Percentiles rank a stretch among this genome's conserved stretches.
phyloP scores from a whole-genome alignment of 2,113 vertebrate species.

The Halcyon senegalensis region DNA sequence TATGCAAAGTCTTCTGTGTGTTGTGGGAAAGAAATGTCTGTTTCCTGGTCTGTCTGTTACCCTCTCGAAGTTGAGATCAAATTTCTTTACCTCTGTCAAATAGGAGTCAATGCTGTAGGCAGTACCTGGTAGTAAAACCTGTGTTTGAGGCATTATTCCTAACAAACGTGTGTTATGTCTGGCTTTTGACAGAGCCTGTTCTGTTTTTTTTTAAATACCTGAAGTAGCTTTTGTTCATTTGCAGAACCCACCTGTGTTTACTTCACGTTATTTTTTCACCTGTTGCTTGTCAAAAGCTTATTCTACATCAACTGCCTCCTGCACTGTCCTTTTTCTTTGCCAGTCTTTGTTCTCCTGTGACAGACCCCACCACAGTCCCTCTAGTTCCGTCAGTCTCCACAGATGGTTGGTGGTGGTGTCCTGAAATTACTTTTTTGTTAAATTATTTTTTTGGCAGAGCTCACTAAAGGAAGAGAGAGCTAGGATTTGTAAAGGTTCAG shows the following conservation, averaged over 20 bases:
- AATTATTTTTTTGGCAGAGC: background rate
- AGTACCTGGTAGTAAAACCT: background rate
- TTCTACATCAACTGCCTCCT: background rate
- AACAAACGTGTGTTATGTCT: background rate
- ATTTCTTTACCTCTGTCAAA: background rate
- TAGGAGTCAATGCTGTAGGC: background rate
- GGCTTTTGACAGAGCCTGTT: background rate
- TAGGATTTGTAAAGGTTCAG: background rate
- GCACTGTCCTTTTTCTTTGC: background rate
- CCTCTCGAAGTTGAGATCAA: background rate
- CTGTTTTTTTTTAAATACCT: background rate
- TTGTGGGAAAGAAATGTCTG: background rate
- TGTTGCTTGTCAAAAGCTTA: background rate
- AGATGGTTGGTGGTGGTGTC: accelerated
- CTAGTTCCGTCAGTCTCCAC: background rate
- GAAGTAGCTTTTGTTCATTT: background rate
- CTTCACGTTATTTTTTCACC: background rate
- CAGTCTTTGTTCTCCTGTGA: background rate
- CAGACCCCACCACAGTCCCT: accelerated
- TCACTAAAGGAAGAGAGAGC: background rate
- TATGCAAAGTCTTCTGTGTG: background rate
- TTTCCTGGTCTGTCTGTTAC: background rate
- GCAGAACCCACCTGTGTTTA: background rate
- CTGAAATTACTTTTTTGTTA: background rate
- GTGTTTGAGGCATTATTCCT: background rate